Conservation (phyloP, 2,797 vertebrate genomes). For the Aldrovandia affinis region DNA sequence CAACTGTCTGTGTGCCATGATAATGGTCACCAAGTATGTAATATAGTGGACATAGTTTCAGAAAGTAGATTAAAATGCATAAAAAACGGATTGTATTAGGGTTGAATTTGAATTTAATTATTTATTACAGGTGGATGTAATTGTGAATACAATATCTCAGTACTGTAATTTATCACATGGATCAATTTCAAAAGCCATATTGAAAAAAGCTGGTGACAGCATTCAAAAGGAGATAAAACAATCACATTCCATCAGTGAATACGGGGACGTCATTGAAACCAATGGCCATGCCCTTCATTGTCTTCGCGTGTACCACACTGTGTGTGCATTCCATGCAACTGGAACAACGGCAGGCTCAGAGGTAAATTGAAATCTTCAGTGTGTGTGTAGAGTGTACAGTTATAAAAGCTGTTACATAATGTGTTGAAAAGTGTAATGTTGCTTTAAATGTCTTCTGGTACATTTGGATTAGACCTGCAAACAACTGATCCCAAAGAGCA, state of each 20-base stretch:
- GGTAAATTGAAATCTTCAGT: neutral
- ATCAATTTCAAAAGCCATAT: slow-evolving; percentile 51
- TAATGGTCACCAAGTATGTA: no score
- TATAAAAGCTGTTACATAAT: no score
- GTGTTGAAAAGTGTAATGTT: neutral
- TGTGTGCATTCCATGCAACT: rapidly evolving
- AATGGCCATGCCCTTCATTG: slow-evolving; percentile 43
- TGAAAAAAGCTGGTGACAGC: slow-evolving; percentile 51
- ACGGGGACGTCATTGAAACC: slow-evolving; percentile 43
- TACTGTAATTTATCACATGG: rapidly evolving
- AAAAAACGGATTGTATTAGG: neutral
- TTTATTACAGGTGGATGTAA: slow-evolving; percentile 71
- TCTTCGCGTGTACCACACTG: slow-evolving; percentile 66
- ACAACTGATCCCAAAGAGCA: neutral
- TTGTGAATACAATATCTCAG: slow-evolving; percentile 68
- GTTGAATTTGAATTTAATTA: neutral
- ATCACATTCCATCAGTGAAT: rapidly evolving
- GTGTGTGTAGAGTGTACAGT: no score
- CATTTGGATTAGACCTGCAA: neutral
- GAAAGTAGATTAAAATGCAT: neutral
- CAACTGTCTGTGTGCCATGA: no score
- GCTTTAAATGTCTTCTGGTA: no score
- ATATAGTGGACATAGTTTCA: no score
- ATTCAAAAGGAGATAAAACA: slow-evolving; percentile 53
- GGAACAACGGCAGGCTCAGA: rapidly evolving